Conservation (phyloP, 2,113 vertebrate genomes). For the Amia ocellicauda region DNA sequence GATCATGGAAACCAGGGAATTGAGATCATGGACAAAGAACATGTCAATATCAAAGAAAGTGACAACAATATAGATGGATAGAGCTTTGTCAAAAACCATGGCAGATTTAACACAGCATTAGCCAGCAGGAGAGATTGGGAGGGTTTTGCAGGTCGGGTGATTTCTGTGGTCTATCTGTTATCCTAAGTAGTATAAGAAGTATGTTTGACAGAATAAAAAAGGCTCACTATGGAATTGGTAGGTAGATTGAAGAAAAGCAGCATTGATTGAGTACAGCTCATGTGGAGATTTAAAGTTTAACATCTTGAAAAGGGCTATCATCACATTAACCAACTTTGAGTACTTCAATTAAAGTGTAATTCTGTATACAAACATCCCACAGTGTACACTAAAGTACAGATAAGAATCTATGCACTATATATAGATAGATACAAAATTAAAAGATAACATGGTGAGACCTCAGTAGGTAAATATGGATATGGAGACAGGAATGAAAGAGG, state of each 20-base stretch:
- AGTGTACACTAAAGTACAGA: too few species aligned
- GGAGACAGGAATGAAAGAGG: too few species aligned
- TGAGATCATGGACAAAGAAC: constrained; percentile 10
- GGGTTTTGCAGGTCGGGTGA: constrained; percentile 21
- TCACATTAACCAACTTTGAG: too few species aligned
- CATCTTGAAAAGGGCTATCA: too few species aligned
- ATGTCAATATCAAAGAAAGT: constrained; percentile 14
- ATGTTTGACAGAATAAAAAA: constrained; percentile 13
- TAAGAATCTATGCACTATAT: too few species aligned
- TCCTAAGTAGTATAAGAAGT: not conserved
- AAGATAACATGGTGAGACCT: too few species aligned
- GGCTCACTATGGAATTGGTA: not conserved
- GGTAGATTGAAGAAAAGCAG: not conserved
- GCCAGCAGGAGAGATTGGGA: constrained; percentile 1
- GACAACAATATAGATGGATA: constrained; percentile 23
- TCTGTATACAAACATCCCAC: too few species aligned
- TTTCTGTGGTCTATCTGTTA: constrained; percentile 19
- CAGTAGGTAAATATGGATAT: too few species aligned
- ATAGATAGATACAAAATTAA: too few species aligned
- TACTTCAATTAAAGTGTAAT: too few species aligned
- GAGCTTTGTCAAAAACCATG: constrained; percentile 29
- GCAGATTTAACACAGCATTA: constrained; percentile 16
- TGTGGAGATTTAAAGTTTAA: too few species aligned
- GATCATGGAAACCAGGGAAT: constrained; percentile 21
- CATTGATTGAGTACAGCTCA: not conserved